Percentiles rank a stretch among this genome's conserved stretches.
phyloP scores from a whole-genome alignment of 2,113 vertebrate species.

The Tachysurus fulvidraco region DNA sequence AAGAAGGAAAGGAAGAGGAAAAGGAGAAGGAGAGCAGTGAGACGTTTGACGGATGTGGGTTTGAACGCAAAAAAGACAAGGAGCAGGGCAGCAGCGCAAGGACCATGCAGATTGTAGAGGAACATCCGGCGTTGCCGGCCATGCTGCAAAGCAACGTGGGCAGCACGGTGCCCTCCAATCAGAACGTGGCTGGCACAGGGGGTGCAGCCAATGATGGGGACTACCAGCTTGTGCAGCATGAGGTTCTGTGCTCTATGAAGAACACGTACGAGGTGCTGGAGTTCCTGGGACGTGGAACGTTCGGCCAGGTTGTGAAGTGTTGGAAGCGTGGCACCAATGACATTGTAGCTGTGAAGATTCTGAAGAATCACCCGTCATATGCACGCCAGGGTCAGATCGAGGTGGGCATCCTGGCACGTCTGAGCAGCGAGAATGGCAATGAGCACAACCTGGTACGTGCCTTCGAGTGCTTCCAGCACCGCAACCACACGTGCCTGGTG shows the following conservation, averaged over 20 bases:
- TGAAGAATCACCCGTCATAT: conserved; percentile 98
- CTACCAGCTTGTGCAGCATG: conserved; percentile 94
- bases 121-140: conserved; percentile 83
- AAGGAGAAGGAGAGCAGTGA: conserved; percentile 25
- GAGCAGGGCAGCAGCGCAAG: conserved; percentile 73
- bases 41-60: conserved; percentile 81
- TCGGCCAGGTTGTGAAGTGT: conserved; percentile 98
- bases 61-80: conserved; percentile 86
- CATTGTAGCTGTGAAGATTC: conserved; percentile 93
- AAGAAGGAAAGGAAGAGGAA: conserved; percentile 49
- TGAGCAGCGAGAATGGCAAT: conserved; percentile 94
- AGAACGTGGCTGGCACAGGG: conserved; percentile 68
- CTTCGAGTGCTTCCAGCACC: conserved; percentile 96
- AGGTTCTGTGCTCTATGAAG: conserved; percentile 91
- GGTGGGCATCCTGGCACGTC: conserved; percentile 91
- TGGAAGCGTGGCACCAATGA: conserved; percentile 94
- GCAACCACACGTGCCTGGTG: conserved; percentile 92
- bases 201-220: conserved; percentile 82
- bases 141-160: conserved; percentile 87
- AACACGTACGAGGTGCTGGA: conserved; percentile 95
- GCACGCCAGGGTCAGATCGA: conserved; percentile 97
- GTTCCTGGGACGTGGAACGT: conserved; percentile 94
- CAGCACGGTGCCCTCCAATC: conserved; percentile 78
- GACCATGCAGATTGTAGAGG: conserved; percentile 96
- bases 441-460: conserved; percentile 95